A percentile compares a stretch with the other conserved stretches of the same genome.
Evolutionary conservation across 2,797 vertebrate genomes (phyloP).

Genomic region (Tenualosa ilisha): DNA sequence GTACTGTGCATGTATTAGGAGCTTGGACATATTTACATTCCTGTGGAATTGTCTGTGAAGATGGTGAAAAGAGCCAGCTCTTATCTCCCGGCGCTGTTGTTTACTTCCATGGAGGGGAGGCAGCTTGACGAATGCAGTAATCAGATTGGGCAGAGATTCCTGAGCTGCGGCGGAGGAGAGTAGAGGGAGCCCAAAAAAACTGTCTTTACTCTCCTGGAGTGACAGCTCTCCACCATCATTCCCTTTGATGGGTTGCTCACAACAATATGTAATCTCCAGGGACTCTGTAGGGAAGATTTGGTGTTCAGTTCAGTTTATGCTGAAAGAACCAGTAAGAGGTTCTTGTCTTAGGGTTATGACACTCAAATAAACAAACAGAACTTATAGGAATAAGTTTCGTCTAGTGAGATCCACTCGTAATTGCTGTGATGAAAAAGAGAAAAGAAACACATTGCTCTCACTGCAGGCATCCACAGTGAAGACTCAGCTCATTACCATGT

Average conservation of each 20-base stretch:
- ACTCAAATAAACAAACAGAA: background rate
- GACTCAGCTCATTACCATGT: slow-evolving; percentile 20
- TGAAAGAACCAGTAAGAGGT: background rate
- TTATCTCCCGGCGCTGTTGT: slow-evolving; percentile 54
- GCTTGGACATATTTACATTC: slow-evolving; percentile 50
- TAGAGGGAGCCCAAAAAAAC: slow-evolving; percentile 10
- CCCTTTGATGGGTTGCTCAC: slow-evolving; percentile 1
- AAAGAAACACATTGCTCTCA: background rate
- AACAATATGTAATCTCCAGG: background rate
- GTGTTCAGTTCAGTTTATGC: background rate
- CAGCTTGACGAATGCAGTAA: slow-evolving; percentile 54
- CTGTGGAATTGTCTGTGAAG: slow-evolving; percentile 43
- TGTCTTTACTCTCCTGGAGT: background rate
- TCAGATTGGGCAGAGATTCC: slow-evolving; percentile 52
- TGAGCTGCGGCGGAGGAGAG: slow-evolving; percentile 30
- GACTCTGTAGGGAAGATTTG: background rate
- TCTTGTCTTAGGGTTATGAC: background rate
- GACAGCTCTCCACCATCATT: background rate
- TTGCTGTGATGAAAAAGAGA: background rate
- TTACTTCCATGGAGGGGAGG: slow-evolving; percentile 50
- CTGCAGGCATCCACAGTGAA: background rate
- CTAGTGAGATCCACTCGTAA: background rate
- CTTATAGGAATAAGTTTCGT: background rate
- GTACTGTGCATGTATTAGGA: slow-evolving; percentile 42
- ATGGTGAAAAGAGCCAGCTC: slow-evolving; percentile 34